These are phyloP conservation scores for Archivesica marissinica DNA, from an alignment of 1,140 invertebrate species.

Conservation along the genomic window DNA sequence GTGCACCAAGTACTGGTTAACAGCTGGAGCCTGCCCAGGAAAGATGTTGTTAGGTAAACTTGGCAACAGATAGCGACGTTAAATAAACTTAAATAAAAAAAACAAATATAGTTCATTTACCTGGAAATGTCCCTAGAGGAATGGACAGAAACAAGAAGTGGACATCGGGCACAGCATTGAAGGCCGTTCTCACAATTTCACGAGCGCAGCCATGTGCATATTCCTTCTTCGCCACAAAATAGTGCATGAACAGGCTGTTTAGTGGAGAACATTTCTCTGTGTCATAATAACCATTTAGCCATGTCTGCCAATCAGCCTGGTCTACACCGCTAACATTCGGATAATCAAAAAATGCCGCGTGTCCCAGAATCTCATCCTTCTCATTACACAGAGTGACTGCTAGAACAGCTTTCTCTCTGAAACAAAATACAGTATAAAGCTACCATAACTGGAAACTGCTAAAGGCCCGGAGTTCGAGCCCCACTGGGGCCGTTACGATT, in stretches of 20 bases:
- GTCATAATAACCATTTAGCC: slow-evolving; percentile 76
- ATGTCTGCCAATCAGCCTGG: slow-evolving; percentile 80
- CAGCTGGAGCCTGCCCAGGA: no score
- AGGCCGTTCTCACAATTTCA: slow-evolving; percentile 83
- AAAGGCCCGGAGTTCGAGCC: no score
- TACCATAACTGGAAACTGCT: no score
- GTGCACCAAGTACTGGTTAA: no score
- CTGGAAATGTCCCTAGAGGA: slow-evolving; percentile 78
- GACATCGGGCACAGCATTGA: slow-evolving; percentile 83
- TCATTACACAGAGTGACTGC: slow-evolving; percentile 83
- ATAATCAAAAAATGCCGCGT: slow-evolving; percentile 84
- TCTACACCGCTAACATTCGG: slow-evolving; percentile 80
- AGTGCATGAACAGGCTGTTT: slow-evolving; percentile 83
- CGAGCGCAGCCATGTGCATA: slow-evolving; percentile 82
- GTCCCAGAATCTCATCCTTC: slow-evolving; percentile 82
- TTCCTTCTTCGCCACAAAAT: slow-evolving; percentile 82
- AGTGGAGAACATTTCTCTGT: slow-evolving; percentile 73
- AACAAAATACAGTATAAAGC: slow-evolving; percentile 37
- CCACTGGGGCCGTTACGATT: no score
- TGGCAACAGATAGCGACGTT: no score
- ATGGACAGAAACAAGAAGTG: slow-evolving; percentile 82
- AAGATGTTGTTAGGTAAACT: no score
- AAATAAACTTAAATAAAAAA: no score
- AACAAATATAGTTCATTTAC: slow-evolving; percentile 64
- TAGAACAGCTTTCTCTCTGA: slow-evolving; percentile 83